Conservation (phyloP, 2,797 vertebrate species). For the Meda fulgida region DNA sequence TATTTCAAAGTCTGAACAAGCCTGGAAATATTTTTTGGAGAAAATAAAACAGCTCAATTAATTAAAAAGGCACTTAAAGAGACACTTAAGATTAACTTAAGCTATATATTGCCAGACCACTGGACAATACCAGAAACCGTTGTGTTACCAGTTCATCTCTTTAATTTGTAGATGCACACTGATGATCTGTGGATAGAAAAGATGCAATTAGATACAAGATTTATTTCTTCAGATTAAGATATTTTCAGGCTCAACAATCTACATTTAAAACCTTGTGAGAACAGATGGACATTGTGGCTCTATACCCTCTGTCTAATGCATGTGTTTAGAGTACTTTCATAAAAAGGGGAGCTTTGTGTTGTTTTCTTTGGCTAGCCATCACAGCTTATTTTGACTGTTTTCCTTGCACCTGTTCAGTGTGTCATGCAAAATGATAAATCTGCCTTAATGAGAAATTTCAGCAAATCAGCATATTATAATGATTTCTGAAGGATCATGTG, state of each 20-base stretch:
- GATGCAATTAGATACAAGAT: no score
- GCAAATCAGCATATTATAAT: background rate
- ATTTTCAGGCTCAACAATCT: background rate
- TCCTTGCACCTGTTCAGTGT: conserved; percentile 30
- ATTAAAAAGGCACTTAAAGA: no score
- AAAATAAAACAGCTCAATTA: no score
- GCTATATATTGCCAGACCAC: no score
- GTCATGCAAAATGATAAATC: background rate
- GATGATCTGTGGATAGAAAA: no score
- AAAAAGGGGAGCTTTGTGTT: background rate
- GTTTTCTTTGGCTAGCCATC: background rate
- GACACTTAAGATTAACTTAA: no score
- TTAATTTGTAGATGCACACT: no score
- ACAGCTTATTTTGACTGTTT: conserved; percentile 27
- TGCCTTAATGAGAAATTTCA: background rate
- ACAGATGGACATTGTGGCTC: background rate
- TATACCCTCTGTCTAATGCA: conserved; percentile 32
- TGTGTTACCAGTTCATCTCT: no score
- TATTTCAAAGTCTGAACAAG: no score
- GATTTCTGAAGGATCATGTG: background rate
- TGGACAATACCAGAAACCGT: no score
- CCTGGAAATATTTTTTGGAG: no score
- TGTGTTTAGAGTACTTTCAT: no score
- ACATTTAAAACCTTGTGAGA: background rate
- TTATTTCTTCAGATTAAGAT: background rate